phyloP scores from a whole-genome alignment of 2,113 vertebrate species.

The Oryzias celebensis region DNA sequence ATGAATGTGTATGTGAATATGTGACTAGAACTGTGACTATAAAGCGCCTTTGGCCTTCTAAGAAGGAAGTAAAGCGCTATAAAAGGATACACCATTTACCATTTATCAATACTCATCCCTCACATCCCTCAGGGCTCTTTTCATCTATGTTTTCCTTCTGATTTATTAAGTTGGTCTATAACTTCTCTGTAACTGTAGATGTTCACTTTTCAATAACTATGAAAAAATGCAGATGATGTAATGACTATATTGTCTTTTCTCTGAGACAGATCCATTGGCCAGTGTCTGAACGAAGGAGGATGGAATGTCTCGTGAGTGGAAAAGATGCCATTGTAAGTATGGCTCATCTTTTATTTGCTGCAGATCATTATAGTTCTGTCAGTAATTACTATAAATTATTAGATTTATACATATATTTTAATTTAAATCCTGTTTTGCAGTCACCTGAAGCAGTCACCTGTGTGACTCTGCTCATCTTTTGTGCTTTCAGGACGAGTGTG shows the following conservation, averaged over 20 bases:
- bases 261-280: slow-evolving; percentile 93
- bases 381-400: slow-evolving; percentile 20
- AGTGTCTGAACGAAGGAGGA: slow-evolving; percentile 88
- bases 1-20: no score
- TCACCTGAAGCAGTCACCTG: no score
- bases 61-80: no score
- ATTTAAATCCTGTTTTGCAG: no score
- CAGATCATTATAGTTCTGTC: slow-evolving; percentile 8
- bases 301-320: slow-evolving; percentile 92
- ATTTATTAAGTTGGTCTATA: slow-evolving; percentile 36
- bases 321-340: slow-evolving; percentile 94
- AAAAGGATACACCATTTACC: no score
- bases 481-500: slow-evolving; percentile 87
- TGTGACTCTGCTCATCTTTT: background rate
- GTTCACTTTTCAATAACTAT: background rate
- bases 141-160: slow-evolving; percentile 38
- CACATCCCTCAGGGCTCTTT: background rate
- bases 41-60: no score
- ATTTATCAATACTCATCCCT: no score
- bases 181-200: slow-evolving; percentile 33
- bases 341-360: slow-evolving; percentile 13
- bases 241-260: slow-evolving; percentile 42
- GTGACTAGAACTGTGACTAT: no score
- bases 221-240: slow-evolving; percentile 56
- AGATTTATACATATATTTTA: no score